Conservation (phyloP, 2,888 invertebrate species). For the Deilephila porcellus region DNA sequence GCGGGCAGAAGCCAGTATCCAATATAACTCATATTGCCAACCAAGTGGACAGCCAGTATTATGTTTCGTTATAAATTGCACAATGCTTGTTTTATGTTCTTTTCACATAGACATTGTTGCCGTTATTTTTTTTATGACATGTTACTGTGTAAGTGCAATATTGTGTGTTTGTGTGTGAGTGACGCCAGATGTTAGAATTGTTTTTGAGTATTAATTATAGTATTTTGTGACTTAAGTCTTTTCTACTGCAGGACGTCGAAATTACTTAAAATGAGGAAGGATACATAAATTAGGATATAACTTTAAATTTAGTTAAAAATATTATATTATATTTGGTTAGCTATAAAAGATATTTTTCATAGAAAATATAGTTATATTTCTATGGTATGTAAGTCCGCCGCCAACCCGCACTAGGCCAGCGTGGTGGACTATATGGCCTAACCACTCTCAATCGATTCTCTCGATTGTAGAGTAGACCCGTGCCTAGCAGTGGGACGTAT, state of each 20-base stretch:
- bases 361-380: too few species aligned
- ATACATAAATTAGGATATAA: background rate
- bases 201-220: conserved; percentile 11
- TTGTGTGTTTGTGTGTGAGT: conserved; percentile 17
- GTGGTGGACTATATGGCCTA: too few species aligned
- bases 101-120: background rate
- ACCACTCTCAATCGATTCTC: too few species aligned
- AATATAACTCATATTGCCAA: background rate
- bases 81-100: conserved; percentile 17
- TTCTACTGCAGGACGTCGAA: background rate
- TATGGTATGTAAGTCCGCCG: too few species aligned
- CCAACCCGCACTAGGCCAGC: too few species aligned
- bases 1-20: too few species aligned
- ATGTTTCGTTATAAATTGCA: conserved; percentile 17
- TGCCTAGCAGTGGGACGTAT: too few species aligned
- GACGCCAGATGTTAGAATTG: conserved; percentile 1
- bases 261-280: background rate
- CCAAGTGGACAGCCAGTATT: background rate
- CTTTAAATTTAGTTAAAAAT: background rate
- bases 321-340: background rate
- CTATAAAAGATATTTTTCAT: background rate
- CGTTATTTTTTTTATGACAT: conserved; percentile 21
- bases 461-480: too few species aligned
- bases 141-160: conserved; percentile 20
- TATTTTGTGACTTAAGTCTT: conserved; percentile 1